These are phyloP conservation scores for Pseudolaguvia tuberculata DNA, from an alignment of 2,113 vertebrate species.

Conservation along the genomic window DNA sequence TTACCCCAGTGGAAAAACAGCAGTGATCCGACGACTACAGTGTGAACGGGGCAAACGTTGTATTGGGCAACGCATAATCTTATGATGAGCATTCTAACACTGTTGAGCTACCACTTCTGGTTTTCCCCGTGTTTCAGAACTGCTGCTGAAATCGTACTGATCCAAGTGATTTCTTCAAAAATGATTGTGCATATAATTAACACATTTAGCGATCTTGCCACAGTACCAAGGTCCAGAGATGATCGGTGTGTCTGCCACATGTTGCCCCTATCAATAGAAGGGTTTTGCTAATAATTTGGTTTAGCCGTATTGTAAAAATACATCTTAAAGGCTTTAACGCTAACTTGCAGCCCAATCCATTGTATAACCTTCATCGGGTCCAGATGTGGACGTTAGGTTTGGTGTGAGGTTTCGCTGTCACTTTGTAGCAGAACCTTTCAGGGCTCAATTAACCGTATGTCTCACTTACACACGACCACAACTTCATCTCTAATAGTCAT, in stretches of 20 bases:
- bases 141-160: background rate
- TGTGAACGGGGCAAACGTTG: background rate
- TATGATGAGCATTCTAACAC: no score
- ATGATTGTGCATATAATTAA: no score
- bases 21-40: no score
- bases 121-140: no score
- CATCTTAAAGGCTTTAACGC: background rate
- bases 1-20: no score
- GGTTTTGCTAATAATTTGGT: background rate
- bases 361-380: background rate
- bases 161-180: no score
- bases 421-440: background rate
- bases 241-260: background rate
- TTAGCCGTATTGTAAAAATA: no score
- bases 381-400: background rate
- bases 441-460: background rate
- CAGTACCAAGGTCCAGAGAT: background rate
- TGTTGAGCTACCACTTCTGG: no score
- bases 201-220: no score
- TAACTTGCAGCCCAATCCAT: background rate
- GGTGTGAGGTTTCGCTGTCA: background rate
- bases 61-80: no score
- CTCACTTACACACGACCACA: background rate
- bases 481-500: background rate
- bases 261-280: background rate